Conservation (phyloP, 2,113 vertebrate species). For the human region DNA sequence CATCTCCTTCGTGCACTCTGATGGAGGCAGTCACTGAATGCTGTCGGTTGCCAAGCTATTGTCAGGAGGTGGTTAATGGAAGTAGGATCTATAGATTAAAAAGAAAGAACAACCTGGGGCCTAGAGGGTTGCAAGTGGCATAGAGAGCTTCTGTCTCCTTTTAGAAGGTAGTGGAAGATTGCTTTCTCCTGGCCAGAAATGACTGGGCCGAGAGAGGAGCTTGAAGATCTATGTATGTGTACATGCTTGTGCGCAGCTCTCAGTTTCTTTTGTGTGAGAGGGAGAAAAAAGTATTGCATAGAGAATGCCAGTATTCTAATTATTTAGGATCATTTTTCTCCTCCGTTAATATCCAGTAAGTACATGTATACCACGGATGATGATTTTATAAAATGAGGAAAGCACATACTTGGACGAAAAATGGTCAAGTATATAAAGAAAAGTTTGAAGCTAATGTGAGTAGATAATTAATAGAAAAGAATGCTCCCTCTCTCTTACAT, state of each 20-base stretch:
- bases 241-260: neutral
- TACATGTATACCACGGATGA: rapidly evolving
- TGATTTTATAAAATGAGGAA: constrained; percentile 23
- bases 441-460: neutral
- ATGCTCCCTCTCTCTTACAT: neutral
- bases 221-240: neutral
- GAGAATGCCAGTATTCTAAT: neutral
- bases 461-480: neutral
- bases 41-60: neutral
- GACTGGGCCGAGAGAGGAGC: neutral
- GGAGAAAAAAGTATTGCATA: neutral
- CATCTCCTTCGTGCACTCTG: neutral
- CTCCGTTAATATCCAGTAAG: neutral
- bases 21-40: neutral
- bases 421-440: neutral
- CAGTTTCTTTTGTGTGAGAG: neutral
- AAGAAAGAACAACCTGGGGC: neutral
- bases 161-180: neutral
- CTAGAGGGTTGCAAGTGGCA: neutral
- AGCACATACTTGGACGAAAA: neutral
- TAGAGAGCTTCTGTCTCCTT: neutral
- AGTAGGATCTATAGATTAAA: neutral
- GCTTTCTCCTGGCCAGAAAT: neutral
- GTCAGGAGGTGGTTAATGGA: neutral
- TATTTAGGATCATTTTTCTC: neutral